These are phyloP conservation scores for Semaprochilodus insignis DNA, from an alignment of 2,797 vertebrate species.

Conservation along the genomic window DNA sequence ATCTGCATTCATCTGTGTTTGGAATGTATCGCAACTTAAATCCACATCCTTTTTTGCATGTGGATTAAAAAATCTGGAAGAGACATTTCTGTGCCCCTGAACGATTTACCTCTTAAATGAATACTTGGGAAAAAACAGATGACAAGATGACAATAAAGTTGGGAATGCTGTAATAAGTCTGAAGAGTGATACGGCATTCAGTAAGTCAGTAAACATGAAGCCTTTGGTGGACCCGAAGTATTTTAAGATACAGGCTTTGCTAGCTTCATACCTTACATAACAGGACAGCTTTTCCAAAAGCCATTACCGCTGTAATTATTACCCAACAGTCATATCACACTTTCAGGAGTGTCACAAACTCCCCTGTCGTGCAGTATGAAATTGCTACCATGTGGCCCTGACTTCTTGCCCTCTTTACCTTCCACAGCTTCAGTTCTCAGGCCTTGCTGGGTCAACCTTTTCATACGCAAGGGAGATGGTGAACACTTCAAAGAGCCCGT, in stretches of 20 bases:
- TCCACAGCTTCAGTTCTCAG: constrained; percentile 47
- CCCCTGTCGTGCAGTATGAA: constrained; percentile 37
- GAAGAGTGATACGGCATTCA: not conserved
- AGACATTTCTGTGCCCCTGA: not conserved
- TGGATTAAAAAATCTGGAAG: not conserved
- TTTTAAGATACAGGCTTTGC: constrained; percentile 11
- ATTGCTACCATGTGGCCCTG: constrained; percentile 44
- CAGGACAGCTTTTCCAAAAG: constrained; percentile 10
- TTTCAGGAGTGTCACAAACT: constrained; percentile 54
- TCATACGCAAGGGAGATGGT: constrained; percentile 71
- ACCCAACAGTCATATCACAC: constrained; percentile 60
- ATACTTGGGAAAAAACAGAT: not conserved
- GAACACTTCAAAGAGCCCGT: constrained; percentile 67
- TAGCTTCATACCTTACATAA: not conserved
- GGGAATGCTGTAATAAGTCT: constrained; percentile 31
- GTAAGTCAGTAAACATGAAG: constrained; percentile 15
- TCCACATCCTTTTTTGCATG: constrained; percentile 20
- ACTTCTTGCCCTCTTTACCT: constrained; percentile 47
- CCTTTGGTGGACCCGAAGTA: not conserved
- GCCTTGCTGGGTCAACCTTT: constrained; percentile 60
- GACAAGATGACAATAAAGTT: not conserved
- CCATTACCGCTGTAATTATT: constrained; percentile 6
- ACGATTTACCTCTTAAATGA: not conserved
- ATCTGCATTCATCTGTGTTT: constrained; percentile 23
- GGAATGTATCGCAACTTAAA: constrained; percentile 21